A percentile compares a stretch with the other conserved stretches of the same genome.
Conservation (phyloP, 2,113 vertebrate genomes). For the Pluvianellus socialis region DNA sequence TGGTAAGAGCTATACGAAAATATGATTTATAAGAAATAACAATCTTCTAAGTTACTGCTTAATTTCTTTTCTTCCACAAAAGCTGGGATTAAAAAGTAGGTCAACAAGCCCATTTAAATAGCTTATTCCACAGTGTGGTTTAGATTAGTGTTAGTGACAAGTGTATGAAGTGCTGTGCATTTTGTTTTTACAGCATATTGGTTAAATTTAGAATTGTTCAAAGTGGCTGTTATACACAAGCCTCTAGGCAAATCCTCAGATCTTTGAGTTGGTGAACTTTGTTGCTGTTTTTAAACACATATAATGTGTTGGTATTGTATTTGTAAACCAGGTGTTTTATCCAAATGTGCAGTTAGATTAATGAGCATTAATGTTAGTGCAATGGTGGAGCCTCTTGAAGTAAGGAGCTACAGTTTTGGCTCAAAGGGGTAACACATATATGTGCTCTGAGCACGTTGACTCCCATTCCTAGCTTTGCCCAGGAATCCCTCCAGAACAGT, state of each 20-base stretch:
- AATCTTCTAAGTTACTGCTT: conserved; percentile 47
- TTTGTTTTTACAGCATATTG: conserved; percentile 34
- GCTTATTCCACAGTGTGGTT: conserved; percentile 49
- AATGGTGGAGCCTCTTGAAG: neutral
- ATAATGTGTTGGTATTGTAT: neutral
- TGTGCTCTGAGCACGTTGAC: neutral
- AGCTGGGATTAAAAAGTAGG: conserved; percentile 66
- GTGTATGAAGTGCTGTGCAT: conserved; percentile 19
- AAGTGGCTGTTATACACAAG: conserved; percentile 38
- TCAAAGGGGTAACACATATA: neutral
- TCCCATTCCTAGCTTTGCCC: neutral
- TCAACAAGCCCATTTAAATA: conserved; percentile 65
- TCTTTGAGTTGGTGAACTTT: conserved; percentile 14
- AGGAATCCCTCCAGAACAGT: neutral
- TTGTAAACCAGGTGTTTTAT: conserved; percentile 9
- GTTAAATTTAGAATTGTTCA: conserved; percentile 60
- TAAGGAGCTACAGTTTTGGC: neutral
- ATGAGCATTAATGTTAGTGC: neutral
- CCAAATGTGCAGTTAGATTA: neutral
- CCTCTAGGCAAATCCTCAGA: conserved; percentile 3
- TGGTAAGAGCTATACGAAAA: conserved; percentile 40
- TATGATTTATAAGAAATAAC: conserved; percentile 52
- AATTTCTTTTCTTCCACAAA: conserved; percentile 26
- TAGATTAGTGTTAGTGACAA: conserved; percentile 52
- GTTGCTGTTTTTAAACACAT: neutral